Evolutionary conservation across 2,113 vertebrate species (phyloP).

Genomic region (Pyrgilauda ruficollis): DNA sequence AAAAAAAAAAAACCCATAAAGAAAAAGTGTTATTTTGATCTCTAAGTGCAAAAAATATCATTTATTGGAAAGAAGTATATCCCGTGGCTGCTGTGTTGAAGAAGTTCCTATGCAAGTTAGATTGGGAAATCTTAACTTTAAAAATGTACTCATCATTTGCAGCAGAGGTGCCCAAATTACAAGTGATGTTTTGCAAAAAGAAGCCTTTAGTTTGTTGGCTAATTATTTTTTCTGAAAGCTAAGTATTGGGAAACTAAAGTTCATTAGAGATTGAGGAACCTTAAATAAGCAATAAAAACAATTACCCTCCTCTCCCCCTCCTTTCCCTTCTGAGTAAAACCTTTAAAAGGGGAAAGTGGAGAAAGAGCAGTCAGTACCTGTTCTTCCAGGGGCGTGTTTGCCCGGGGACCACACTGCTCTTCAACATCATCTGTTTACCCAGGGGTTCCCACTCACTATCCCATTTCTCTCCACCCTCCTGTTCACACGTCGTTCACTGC

Average conservation of each 20-base stretch:
- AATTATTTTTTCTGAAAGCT: neutral
- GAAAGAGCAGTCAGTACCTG: neutral
- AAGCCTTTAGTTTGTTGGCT: neutral
- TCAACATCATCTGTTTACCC: neutral
- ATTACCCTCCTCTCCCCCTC: neutral
- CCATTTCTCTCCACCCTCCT: neutral
- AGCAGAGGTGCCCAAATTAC: neutral
- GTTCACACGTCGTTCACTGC: accelerated
- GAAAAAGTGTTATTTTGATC: neutral
- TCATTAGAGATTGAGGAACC: neutral
- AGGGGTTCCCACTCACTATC: neutral
- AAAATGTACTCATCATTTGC: neutral
- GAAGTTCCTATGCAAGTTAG: neutral
- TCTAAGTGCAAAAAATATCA: neutral
- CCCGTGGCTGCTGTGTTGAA: neutral
- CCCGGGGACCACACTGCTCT: neutral
- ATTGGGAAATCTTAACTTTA: neutral
- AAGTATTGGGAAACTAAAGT: neutral
- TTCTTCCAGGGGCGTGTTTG: neutral
- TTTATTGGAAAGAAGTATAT: neutral
- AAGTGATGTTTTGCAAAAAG: neutral
- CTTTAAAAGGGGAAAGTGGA: neutral
- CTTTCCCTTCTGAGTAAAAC: neutral
- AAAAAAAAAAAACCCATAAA: neutral
- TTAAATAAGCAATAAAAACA: neutral